Percentiles rank a stretch among this genome's conserved stretches.
Evolutionary conservation across 1,140 invertebrate species (phyloP).

Genomic region (Eciton burchellii): DNA sequence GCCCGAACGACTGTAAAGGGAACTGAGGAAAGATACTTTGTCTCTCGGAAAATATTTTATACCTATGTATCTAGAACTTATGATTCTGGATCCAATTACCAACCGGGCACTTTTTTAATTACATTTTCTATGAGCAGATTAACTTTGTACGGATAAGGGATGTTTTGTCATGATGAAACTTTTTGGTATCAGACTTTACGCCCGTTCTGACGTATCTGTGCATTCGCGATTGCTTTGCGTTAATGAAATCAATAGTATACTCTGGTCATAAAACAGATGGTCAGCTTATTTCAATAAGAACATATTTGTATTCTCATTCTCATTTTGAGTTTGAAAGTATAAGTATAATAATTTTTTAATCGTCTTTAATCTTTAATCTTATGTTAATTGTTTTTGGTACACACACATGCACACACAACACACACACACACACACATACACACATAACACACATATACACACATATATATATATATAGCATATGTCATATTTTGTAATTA

Average conservation of each 20-base stretch:
- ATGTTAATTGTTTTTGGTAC: too few species aligned
- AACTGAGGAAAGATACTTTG: slow-evolving; percentile 11
- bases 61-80: slow-evolving; percentile 20
- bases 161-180: background rate
- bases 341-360: background rate
- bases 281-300: background rate
- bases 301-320: background rate
- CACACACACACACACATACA: too few species aligned
- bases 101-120: slow-evolving; percentile 29
- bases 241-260: background rate
- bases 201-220: slow-evolving; percentile 43
- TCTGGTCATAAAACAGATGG: too few species aligned
- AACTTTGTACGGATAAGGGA: slow-evolving; percentile 36
- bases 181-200: slow-evolving; percentile 8
- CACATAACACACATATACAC: too few species aligned
- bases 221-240: background rate
- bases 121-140: slow-evolving; percentile 61
- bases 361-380: too few species aligned
- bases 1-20: background rate
- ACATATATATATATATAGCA: too few species aligned
- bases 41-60: slow-evolving; percentile 63
- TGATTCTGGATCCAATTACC: background rate
- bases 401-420: too few species aligned
- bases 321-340: background rate
- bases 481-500: too few species aligned